Percentiles rank a stretch among this genome's conserved stretches.
Conservation (phyloP, 2,113 vertebrate genomes). For the Oxygymnocypris stewartii region DNA sequence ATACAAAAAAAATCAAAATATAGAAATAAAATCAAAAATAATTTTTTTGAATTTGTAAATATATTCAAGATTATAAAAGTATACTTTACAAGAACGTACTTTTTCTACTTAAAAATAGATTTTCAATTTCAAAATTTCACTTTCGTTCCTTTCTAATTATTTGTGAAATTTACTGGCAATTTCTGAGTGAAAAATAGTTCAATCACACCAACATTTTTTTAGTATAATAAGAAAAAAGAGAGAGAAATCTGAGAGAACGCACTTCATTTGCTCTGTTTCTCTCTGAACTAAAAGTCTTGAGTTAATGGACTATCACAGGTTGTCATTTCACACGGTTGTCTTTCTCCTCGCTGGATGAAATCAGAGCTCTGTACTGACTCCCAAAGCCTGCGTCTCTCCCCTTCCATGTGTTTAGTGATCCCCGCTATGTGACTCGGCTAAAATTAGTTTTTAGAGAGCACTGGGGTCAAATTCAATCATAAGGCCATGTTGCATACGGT, state of each 20-base stretch:
- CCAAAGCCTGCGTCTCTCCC: background rate
- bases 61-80: background rate
- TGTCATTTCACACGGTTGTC: background rate
- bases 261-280: no score
- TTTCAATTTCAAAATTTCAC: background rate
- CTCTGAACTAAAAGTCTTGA: no score
- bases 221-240: background rate
- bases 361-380: constrained; percentile 30
- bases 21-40: no score
- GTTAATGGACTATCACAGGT: background rate
- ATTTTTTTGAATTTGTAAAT: background rate
- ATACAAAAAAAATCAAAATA: no score
- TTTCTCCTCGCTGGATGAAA: constrained; percentile 15
- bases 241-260: background rate
- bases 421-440: constrained; percentile 20
- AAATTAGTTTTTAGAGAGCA: constrained; percentile 42
- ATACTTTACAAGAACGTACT: no score
- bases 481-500: constrained; percentile 16
- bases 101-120: background rate
- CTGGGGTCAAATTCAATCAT: constrained; percentile 42
- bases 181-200: background rate
- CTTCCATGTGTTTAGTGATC: constrained; percentile 11
- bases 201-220: background rate
- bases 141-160: background rate
- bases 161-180: background rate